Evolutionary conservation across 2,113 vertebrate genomes (phyloP).

Genomic region (Gnathonemus echidnorhynchus): DNA sequence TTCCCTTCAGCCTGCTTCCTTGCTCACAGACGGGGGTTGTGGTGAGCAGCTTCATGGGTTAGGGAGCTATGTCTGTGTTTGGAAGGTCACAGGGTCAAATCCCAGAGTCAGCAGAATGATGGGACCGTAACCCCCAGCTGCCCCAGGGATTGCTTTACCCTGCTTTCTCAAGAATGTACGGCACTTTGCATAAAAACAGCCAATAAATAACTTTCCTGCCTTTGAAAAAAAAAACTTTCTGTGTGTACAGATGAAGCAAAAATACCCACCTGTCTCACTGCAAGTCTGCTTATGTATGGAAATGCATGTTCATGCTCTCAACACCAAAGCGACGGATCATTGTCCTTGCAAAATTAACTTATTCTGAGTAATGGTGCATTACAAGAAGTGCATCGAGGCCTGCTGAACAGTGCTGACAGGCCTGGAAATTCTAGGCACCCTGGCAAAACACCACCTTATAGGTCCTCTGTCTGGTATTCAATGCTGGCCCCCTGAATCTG

Average conservation of each 20-base stretch:
- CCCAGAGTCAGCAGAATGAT: not conserved
- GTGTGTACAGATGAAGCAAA: not conserved
- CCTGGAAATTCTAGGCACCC: not conserved
- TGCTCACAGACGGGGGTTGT: not conserved
- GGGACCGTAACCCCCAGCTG: not conserved
- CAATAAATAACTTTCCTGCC: not conserved
- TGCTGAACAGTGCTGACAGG: not conserved
- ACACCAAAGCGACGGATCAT: not conserved
- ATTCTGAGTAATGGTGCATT: not conserved
- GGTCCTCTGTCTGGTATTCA: not conserved
- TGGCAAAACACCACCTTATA: not conserved
- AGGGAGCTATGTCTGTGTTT: not conserved
- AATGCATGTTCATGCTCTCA: not conserved
- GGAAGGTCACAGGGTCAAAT: not conserved
- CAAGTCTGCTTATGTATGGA: not conserved
- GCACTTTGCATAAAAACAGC: not conserved
- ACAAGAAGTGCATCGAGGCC: not conserved
- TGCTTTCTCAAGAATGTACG: not conserved
- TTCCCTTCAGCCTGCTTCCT: not conserved
- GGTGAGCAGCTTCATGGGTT: not conserved
- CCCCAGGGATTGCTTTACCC: not conserved
- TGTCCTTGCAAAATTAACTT: not conserved
- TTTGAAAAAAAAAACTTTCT: not conserved
- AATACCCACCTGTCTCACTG: not conserved
- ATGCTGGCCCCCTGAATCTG: not conserved